Percentiles rank a stretch among this genome's conserved stretches.
Evolutionary conservation across 2,888 invertebrate species (phyloP).

Genomic region (Choreutis nemorana): DNA sequence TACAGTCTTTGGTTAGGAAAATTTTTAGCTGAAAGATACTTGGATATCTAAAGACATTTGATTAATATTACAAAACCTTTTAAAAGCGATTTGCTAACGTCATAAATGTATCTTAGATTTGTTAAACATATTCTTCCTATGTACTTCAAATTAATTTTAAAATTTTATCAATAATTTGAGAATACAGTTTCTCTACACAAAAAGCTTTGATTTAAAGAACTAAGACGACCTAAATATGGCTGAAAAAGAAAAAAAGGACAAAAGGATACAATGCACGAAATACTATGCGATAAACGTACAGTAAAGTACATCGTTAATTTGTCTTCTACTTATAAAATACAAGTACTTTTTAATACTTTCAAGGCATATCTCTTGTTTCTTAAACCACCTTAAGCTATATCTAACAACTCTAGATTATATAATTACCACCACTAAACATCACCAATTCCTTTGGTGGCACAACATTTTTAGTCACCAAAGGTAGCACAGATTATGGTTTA

Average conservation of each 20-base stretch:
- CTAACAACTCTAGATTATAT: slow-evolving; percentile 20
- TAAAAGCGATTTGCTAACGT: too few relatives aligned
- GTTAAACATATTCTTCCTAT: too few relatives aligned
- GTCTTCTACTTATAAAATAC: slow-evolving; percentile 50
- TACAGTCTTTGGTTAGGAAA: slow-evolving; percentile 64
- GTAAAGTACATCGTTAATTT: slow-evolving; percentile 55
- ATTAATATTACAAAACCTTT: not conserved
- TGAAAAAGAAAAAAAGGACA: slow-evolving; percentile 31
- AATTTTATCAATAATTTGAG: too few relatives aligned
- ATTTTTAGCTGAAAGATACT: not conserved
- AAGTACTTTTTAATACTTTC: slow-evolving; percentile 61
- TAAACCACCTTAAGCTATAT: slow-evolving; percentile 49
- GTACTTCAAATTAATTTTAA: too few relatives aligned
- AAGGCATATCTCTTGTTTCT: slow-evolving; percentile 42
- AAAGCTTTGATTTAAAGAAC: slow-evolving; percentile 6
- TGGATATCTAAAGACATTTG: not conserved
- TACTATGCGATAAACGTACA: slow-evolving; percentile 60
- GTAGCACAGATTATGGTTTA: slow-evolving; percentile 10
- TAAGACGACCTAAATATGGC: slow-evolving; percentile 21
- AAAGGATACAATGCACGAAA: slow-evolving; percentile 54
- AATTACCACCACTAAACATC: slow-evolving; percentile 15
- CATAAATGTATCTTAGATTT: too few relatives aligned
- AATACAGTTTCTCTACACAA: not conserved
- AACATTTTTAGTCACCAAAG: not conserved
- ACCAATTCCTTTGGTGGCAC: too few relatives aligned